phyloP scores from a whole-genome alignment of 2,888 invertebrate genomes.

The Drosophila atripex region DNA sequence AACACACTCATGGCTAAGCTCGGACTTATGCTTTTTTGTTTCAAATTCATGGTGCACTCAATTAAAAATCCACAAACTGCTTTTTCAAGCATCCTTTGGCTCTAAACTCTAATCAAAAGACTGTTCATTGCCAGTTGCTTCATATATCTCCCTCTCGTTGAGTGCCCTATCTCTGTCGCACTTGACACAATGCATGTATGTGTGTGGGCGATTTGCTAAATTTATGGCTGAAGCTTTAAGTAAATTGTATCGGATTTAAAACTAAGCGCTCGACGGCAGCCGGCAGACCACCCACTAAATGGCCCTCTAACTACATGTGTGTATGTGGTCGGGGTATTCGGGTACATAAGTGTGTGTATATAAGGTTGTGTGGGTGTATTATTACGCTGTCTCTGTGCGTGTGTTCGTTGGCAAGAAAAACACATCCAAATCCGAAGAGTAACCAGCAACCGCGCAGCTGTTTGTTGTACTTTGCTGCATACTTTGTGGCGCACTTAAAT shows the following conservation, averaged over 20 bases:
- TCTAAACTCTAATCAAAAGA: conserved; percentile 41
- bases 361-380: not conserved
- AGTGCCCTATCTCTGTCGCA: not conserved
- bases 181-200: not conserved
- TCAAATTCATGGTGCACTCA: conserved; percentile 32
- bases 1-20: not conserved
- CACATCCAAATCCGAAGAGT: conserved; percentile 61
- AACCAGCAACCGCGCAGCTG: conserved; percentile 57
- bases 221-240: conserved; percentile 63
- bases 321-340: conserved; percentile 16
- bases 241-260: conserved; percentile 69
- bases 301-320: conserved; percentile 33
- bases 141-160: not conserved
- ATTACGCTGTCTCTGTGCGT: not conserved
- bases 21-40: not conserved
- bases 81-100: conserved; percentile 24
- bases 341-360: not conserved
- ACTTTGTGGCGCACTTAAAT: conserved; percentile 69
- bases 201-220: conserved; percentile 43
- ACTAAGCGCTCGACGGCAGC: conserved; percentile 56
- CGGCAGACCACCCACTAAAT: conserved; percentile 64
- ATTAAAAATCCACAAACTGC: conserved; percentile 53
- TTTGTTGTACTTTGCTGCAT: conserved; percentile 74
- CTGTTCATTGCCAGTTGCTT: conserved; percentile 9
- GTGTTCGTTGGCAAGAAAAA: conserved; percentile 50